Evolutionary conservation across 2,888 invertebrate genomes (phyloP).

Genomic region (Anthrax anthrax): DNA sequence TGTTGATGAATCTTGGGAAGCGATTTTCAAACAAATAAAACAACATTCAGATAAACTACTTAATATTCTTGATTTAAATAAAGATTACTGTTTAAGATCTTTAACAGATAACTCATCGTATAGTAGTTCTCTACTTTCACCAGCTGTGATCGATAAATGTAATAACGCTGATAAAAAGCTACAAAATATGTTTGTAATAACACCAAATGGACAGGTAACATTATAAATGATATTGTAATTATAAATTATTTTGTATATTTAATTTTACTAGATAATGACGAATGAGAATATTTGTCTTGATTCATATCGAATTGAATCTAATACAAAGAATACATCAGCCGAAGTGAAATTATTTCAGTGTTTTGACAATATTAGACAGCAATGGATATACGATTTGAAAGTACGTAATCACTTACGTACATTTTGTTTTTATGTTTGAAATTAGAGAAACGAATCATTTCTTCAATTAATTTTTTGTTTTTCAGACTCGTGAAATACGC

Average conservation of each 20-base stretch:
- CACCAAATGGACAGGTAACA: slow-evolving; percentile 38
- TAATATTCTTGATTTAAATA: slow-evolving; percentile 22
- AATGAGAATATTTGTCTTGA: slow-evolving; percentile 81
- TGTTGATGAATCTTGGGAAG: slow-evolving; percentile 20
- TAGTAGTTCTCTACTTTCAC: slow-evolving; percentile 14
- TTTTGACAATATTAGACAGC: slow-evolving; percentile 21
- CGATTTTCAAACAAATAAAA: slow-evolving; percentile 22
- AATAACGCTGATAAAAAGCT: slow-evolving; percentile 22
- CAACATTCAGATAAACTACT: slow-evolving; percentile 20
- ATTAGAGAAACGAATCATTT: too few species aligned
- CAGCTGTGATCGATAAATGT: slow-evolving; percentile 27
- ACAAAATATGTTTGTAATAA: slow-evolving; percentile 56
- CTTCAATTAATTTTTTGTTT: neutral
- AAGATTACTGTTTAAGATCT: slow-evolving; percentile 27
- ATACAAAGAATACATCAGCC: slow-evolving; percentile 16
- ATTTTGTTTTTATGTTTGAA: too few species aligned
- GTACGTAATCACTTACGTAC: slow-evolving; percentile 17
- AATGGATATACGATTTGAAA: slow-evolving; percentile 30
- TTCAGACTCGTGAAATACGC: slow-evolving; percentile 29
- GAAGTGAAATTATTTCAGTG: slow-evolving; percentile 28
- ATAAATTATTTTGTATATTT: neutral
- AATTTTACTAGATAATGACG: slow-evolving; percentile 49
- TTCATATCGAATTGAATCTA: slow-evolving; percentile 35
- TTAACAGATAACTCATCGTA: slow-evolving; percentile 22
- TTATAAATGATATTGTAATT: neutral